A percentile compares a stretch with the other conserved stretches of the same genome.
phyloP scores from a whole-genome alignment of 1,140 invertebrate genomes.

The Apolygus lucorum region DNA sequence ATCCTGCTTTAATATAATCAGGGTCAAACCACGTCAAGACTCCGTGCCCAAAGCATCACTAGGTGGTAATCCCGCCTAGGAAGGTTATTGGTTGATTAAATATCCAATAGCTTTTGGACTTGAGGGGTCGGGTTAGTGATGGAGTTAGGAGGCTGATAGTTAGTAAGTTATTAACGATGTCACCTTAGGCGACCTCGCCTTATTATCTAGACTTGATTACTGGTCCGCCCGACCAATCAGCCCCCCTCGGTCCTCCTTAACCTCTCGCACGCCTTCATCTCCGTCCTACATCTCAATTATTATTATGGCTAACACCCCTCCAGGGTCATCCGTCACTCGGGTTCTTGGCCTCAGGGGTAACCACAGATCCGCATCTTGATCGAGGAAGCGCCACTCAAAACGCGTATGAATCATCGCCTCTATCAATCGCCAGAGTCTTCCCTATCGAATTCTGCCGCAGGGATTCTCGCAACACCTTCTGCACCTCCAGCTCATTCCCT shows the following conservation, averaged over 20 bases:
- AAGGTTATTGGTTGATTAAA: slow-evolving; percentile 14
- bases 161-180: slow-evolving; percentile 22
- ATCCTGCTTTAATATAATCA: too few relatives aligned
- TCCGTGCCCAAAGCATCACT: too few relatives aligned
- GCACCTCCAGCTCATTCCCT: too few relatives aligned
- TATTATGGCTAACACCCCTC: background rate
- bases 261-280: background rate
- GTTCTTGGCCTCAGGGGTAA: too few relatives aligned
- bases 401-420: too few relatives aligned
- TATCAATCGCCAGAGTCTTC: too few relatives aligned
- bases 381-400: too few relatives aligned
- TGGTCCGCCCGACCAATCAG: slow-evolving; percentile 20
- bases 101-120: slow-evolving; percentile 13
- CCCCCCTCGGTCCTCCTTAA: too few relatives aligned
- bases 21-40: too few relatives aligned
- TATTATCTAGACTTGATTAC: slow-evolving; percentile 21
- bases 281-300: slow-evolving; percentile 9
- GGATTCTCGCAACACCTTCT: too few relatives aligned
- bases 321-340: background rate
- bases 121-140: slow-evolving; percentile 4
- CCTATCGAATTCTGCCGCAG: too few relatives aligned
- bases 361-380: too few relatives aligned
- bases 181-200: slow-evolving; percentile 20
- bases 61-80: background rate
- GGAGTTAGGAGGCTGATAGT: slow-evolving; percentile 17